Percentiles rank a stretch among this genome's conserved stretches.
phyloP scores from a whole-genome alignment of 2,113 vertebrate species.

The Aptenodytes patagonicus region DNA sequence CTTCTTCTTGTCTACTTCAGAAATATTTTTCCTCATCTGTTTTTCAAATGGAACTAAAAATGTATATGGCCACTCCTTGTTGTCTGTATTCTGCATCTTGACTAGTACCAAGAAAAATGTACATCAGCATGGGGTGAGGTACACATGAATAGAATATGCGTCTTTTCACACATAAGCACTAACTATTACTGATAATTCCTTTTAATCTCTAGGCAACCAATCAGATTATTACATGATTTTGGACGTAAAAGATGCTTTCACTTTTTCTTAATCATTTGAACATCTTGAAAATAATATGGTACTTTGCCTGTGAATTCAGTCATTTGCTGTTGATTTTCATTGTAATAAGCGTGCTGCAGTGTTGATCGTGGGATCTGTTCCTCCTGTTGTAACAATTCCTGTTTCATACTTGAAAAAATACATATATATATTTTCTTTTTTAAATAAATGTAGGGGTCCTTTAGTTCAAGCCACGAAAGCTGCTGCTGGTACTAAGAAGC shows the following conservation, averaged over 20 bases:
- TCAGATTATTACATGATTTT: neutral
- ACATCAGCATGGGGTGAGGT: neutral
- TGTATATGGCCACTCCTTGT: neutral
- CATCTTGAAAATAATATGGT: neutral
- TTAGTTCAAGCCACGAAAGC: constrained; percentile 90
- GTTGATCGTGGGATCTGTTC: neutral
- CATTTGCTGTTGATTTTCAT: neutral
- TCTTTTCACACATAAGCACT: neutral
- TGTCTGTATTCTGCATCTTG: neutral
- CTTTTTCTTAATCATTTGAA: neutral
- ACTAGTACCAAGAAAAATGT: neutral
- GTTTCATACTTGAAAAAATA: neutral
- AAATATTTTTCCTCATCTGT: neutral
- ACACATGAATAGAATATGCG: neutral
- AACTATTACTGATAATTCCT: neutral
- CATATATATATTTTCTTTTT: neutral
- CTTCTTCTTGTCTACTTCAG: neutral
- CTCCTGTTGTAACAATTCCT: neutral
- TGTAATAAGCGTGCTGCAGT: neutral
- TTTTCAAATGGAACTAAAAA: neutral
- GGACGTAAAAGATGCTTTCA: neutral
- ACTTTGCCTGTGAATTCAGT: neutral
- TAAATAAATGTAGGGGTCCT: constrained; percentile 77
- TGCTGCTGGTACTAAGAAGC: constrained; percentile 85
- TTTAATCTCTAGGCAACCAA: neutral